These are phyloP conservation scores for Peromyscus californicus DNA, from an alignment of 2,113 vertebrate genomes.

Conservation along the genomic window DNA sequence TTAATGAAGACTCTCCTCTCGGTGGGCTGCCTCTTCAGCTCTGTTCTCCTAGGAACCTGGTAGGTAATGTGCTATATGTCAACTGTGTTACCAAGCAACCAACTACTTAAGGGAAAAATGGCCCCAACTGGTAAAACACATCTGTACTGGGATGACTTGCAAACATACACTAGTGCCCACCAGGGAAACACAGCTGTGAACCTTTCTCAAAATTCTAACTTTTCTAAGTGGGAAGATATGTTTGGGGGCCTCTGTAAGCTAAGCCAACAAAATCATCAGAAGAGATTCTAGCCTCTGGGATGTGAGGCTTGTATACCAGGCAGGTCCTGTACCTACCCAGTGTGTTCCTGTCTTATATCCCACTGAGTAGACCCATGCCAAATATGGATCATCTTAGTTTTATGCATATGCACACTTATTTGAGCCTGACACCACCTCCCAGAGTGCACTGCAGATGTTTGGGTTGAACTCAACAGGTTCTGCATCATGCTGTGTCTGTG, in stretches of 20 bases:
- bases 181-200: neutral
- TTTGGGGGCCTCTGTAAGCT: neutral
- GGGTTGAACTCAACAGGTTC: neutral
- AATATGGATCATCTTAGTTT: neutral
- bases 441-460: neutral
- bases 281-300: neutral
- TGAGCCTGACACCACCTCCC: neutral
- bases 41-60: constrained; percentile 3
- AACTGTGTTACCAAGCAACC: constrained; percentile 6
- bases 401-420: neutral
- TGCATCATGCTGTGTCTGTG: neutral
- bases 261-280: neutral
- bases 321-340: neutral
- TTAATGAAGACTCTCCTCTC: neutral
- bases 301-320: neutral
- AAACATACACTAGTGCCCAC: neutral
- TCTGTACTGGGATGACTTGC: neutral
- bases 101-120: neutral
- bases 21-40: neutral
- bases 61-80: neutral
- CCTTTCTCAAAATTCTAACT: neutral
- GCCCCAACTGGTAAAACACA: neutral
- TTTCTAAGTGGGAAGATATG: neutral
- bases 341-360: neutral
- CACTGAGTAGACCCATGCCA: neutral